Evolutionary conservation across 2,888 invertebrate genomes (phyloP).

Genomic region (Spatulosminthurus flaviceps): DNA sequence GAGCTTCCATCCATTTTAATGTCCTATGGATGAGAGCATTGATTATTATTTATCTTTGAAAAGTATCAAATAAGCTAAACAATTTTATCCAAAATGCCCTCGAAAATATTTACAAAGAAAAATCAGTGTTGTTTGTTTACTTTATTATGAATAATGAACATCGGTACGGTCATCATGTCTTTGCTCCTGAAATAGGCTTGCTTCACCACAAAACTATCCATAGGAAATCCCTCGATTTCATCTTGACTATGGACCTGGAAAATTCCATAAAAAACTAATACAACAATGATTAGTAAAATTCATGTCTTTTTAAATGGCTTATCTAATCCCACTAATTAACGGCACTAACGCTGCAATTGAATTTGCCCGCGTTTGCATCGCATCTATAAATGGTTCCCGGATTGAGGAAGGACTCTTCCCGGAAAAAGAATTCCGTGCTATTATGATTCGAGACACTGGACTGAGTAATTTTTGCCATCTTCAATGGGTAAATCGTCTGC

Average conservation of each 20-base stretch:
- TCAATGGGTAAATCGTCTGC: slow-evolving; percentile 65
- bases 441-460: not conserved
- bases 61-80: too few relatives aligned
- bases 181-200: slow-evolving; percentile 93
- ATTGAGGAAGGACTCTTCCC: not conserved
- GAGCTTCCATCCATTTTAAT: not conserved
- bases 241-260: not conserved
- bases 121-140: not conserved
- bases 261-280: too few relatives aligned
- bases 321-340: too few relatives aligned
- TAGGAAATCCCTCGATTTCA: slow-evolving; percentile 81
- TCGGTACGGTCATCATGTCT: slow-evolving; percentile 92
- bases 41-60: too few relatives aligned
- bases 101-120: too few relatives aligned
- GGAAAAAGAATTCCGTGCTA: slow-evolving; percentile 15
- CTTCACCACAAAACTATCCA: slow-evolving; percentile 79
- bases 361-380: not conserved
- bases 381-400: slow-evolving; percentile 9
- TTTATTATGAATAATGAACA: slow-evolving; percentile 76
- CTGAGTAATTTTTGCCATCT: slow-evolving; percentile 85
- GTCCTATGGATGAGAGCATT: not conserved
- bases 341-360: not conserved
- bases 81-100: too few relatives aligned
- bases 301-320: too few relatives aligned
- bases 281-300: too few relatives aligned